Evolutionary conservation across 2,888 invertebrate species (phyloP).

Genomic region (Adineta ricciae): DNA sequence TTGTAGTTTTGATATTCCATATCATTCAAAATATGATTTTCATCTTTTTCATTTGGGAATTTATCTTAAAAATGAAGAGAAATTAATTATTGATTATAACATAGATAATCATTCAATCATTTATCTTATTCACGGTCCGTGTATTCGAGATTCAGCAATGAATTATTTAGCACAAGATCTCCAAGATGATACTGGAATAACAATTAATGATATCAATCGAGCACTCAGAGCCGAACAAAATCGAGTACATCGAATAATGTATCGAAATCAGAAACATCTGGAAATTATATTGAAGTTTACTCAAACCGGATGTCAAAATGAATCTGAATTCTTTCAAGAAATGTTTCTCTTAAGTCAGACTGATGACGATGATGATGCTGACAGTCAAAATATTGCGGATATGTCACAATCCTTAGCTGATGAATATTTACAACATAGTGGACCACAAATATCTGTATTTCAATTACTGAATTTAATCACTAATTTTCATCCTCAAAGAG

Average conservation of each 20-base stretch:
- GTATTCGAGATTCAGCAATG: not conserved
- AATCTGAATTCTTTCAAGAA: not conserved
- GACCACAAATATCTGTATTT: not conserved
- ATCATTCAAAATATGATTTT: not conserved
- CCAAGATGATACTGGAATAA: not conserved
- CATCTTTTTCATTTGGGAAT: not conserved
- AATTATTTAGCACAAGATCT: not conserved
- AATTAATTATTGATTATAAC: not conserved
- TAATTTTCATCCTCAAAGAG: no score
- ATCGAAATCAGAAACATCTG: no score
- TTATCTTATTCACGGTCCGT: not conserved
- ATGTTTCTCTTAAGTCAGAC: not conserved
- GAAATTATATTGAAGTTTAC: no score
- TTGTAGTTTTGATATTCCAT: not conserved
- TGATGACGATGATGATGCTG: not conserved
- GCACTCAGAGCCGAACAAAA: not conserved
- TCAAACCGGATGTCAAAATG: not conserved
- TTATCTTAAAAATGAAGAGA: not conserved
- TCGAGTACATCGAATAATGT: not conserved
- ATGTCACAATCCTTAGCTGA: not conserved
- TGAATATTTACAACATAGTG: not conserved
- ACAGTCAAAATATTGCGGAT: not conserved
- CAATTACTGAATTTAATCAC: no score
- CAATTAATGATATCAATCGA: not conserved
- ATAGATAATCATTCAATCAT: not conserved